These are phyloP conservation scores for Achroia grisella DNA, from an alignment of 1,140 invertebrate genomes.

Conservation along the genomic window DNA sequence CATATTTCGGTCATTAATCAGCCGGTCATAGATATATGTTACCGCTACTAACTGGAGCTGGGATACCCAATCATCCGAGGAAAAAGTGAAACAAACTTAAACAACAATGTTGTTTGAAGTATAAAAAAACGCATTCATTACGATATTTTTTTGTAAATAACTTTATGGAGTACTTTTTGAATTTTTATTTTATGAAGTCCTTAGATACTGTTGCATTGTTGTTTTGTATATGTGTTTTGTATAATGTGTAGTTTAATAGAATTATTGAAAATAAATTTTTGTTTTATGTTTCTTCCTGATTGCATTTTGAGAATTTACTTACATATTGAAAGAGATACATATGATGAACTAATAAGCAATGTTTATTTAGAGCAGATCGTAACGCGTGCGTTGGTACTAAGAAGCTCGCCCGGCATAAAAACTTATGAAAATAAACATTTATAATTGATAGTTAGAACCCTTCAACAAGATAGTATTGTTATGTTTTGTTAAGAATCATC, in stretches of 20 bases:
- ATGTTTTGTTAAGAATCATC: conserved; percentile 15
- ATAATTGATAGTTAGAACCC: conserved; percentile 30
- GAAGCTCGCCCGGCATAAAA: conserved; percentile 23
- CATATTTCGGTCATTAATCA: conserved; percentile 66
- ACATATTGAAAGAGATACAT: conserved; percentile 8
- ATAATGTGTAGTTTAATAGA: too few species aligned
- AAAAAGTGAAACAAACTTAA: conserved; percentile 16
- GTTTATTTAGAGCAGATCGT: not conserved
- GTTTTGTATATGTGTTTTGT: too few species aligned
- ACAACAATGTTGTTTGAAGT: too few species aligned
- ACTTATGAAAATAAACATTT: conserved; percentile 41
- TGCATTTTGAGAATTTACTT: too few species aligned
- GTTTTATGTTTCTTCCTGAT: too few species aligned
- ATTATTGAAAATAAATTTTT: too few species aligned
- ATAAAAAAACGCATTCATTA: too few species aligned
- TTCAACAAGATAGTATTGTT: conserved; percentile 14
- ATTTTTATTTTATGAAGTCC: too few species aligned
- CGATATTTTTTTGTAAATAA: too few species aligned
- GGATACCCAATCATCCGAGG: conserved; percentile 28
- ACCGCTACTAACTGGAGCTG: conserved; percentile 20
- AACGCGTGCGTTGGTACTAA: not conserved
- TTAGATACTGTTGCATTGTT: too few species aligned
- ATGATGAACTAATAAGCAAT: too few species aligned
- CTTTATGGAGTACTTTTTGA: too few species aligned
- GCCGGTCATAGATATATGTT: conserved; percentile 43